phyloP scores from a whole-genome alignment of 2,888 invertebrate species.

The Phytoseiulus persimilis region DNA sequence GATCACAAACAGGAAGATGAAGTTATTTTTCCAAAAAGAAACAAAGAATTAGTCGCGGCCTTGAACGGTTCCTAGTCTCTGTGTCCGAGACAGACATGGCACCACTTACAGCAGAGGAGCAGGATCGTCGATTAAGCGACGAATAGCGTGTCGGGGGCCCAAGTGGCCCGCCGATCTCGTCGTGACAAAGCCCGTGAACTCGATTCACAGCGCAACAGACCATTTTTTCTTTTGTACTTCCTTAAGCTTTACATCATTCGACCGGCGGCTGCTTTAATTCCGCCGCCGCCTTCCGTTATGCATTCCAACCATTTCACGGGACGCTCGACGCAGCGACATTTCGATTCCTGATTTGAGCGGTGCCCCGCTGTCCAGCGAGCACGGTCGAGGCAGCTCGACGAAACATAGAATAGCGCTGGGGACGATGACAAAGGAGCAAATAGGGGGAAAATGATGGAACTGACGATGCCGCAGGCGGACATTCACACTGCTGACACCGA shows the following conservation, averaged over 20 bases:
- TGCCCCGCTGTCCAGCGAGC: no score
- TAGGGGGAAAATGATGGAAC: neutral
- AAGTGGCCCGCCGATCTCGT: neutral
- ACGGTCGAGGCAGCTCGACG: no score
- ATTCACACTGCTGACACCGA: neutral
- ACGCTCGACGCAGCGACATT: no score
- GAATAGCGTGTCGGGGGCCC: neutral
- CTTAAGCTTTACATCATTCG: neutral
- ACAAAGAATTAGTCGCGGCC: constrained; percentile 5
- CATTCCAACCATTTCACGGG: neutral
- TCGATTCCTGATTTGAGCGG: no score
- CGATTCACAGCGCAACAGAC: neutral
- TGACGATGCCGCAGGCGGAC: neutral
- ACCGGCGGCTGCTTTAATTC: neutral
- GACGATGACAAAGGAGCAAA: no score
- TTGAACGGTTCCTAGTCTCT: neutral
- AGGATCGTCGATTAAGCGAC: neutral
- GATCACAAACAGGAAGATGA: neutral
- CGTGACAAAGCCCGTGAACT: neutral
- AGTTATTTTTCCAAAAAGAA: neutral
- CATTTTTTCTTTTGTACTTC: neutral
- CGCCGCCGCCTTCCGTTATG: neutral
- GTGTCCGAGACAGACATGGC: neutral
- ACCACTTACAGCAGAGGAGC: neutral
- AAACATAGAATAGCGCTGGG: no score